These are phyloP conservation scores for Aythya baeri DNA, from an alignment of 2,113 vertebrate species.

Conservation along the genomic window DNA sequence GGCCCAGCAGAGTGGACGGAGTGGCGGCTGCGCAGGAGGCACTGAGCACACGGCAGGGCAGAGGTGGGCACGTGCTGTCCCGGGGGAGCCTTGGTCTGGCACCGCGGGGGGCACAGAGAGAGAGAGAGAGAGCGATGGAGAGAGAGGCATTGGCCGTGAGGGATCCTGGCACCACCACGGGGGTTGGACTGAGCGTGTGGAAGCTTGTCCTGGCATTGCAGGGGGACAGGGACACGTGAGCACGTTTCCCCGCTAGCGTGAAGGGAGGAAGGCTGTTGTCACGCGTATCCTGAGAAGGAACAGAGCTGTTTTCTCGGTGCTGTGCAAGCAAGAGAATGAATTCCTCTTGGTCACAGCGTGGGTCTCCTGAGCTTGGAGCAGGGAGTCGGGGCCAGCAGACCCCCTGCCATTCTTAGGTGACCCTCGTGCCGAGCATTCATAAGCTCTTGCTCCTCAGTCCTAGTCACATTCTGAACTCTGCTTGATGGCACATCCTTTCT, in stretches of 20 bases:
- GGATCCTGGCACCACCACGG: not conserved
- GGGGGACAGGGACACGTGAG: conserved; percentile 31
- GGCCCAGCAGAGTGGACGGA: conserved; percentile 68
- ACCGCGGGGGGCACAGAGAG: conserved; percentile 63
- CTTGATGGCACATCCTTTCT: conserved; percentile 5
- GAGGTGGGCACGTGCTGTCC: conserved; percentile 62
- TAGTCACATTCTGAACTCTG: not conserved
- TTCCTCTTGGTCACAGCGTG: not conserved
- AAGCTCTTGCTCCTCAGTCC: conserved; percentile 15
- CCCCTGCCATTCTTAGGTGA: not conserved
- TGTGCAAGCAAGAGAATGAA: not conserved
- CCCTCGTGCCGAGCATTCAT: not conserved
- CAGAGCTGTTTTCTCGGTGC: not conserved
- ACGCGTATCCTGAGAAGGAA: not conserved
- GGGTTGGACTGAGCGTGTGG: conserved; percentile 59
- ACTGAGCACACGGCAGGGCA: conserved; percentile 63
- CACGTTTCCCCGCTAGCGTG: not conserved
- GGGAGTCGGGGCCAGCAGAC: not conserved
- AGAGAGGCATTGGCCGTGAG: conserved; percentile 57
- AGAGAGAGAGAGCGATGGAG: conserved; percentile 47
- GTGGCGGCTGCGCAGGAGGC: conserved; percentile 68
- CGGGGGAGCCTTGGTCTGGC: conserved; percentile 59
- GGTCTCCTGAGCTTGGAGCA: not conserved
- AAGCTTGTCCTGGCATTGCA: conserved; percentile 61
- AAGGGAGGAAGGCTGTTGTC: not conserved